Percentiles rank a stretch among this genome's conserved stretches.
phyloP scores from a whole-genome alignment of 2,797 vertebrate species.

The Erethizon dorsatum region DNA sequence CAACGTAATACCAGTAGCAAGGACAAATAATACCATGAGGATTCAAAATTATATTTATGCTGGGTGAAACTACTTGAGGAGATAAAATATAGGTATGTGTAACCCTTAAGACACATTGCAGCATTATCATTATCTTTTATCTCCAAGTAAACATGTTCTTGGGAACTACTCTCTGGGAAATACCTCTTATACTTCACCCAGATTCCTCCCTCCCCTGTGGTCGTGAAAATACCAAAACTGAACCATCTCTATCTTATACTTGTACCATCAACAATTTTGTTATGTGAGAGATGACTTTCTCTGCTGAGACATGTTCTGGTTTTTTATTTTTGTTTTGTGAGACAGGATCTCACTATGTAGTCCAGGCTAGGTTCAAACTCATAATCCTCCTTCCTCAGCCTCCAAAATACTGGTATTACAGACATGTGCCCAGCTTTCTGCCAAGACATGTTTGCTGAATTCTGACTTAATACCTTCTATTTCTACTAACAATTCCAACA shows the following conservation, averaged over 20 bases:
- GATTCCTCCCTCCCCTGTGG: background rate
- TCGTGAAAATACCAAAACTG: conserved; percentile 1
- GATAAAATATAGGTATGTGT: background rate
- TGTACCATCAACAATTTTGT: conserved; percentile 32
- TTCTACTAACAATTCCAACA: conserved; percentile 65
- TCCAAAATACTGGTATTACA: background rate
- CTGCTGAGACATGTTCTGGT: conserved; percentile 2
- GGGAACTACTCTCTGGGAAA: conserved; percentile 25
- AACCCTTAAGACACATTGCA: background rate
- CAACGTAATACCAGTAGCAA: background rate
- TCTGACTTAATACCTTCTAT: conserved; percentile 26
- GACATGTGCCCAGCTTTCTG: background rate
- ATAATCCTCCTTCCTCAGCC: background rate
- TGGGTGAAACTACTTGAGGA: conserved; percentile 26
- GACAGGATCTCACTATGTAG: background rate
- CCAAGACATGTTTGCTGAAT: conserved; percentile 25
- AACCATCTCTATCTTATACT: background rate
- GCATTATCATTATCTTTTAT: background rate
- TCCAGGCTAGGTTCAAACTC: background rate
- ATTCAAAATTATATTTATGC: conserved; percentile 51
- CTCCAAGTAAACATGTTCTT: conserved; percentile 30
- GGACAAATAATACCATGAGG: background rate
- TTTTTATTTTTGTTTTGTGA: background rate
- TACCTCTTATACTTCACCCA: conserved; percentile 33
- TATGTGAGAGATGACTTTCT: background rate